Evolutionary conservation across 2,888 invertebrate species (phyloP).

Genomic region (Epirrita christyi): DNA sequence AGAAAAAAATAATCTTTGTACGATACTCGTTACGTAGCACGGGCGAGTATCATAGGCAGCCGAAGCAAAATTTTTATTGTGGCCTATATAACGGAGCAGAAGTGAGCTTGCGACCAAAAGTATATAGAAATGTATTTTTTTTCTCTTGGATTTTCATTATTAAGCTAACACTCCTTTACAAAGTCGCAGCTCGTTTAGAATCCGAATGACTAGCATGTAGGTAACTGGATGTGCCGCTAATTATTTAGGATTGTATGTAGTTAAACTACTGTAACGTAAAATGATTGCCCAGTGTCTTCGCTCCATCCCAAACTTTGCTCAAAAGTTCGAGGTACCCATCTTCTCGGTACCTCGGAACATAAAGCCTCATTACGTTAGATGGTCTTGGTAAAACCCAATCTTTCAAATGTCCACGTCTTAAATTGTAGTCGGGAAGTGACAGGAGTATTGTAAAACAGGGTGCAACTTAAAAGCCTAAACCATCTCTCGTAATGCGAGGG

Average conservation of each 20-base stretch:
- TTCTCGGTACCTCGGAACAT: constrained; percentile 1
- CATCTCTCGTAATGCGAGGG: no score
- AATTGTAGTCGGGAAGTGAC: no score
- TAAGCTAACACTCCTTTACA: not conserved
- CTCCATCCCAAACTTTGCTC: constrained; percentile 50
- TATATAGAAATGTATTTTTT: not conserved
- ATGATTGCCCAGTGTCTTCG: constrained; percentile 46
- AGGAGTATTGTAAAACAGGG: no score
- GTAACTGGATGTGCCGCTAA: constrained; percentile 14
- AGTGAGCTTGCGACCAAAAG: constrained; percentile 6
- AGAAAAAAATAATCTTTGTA: no score
- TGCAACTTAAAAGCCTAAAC: no score
- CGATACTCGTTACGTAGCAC: no score
- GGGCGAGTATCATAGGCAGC: no score
- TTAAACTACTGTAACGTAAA: constrained; percentile 43
- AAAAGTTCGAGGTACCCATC: constrained; percentile 35
- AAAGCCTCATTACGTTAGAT: no score
- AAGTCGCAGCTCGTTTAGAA: constrained; percentile 12
- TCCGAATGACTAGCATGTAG: constrained; percentile 17
- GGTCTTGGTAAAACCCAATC: no score
- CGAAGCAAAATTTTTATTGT: no score
- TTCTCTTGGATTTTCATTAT: not conserved
- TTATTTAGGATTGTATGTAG: constrained; percentile 40
- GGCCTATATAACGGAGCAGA: constrained; percentile 35
- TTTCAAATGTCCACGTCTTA: no score